A percentile compares a stretch with the other conserved stretches of the same genome.
These are phyloP conservation scores for Xiphophorus hellerii DNA, from an alignment of 2,113 vertebrate genomes.

Conservation along the genomic window DNA sequence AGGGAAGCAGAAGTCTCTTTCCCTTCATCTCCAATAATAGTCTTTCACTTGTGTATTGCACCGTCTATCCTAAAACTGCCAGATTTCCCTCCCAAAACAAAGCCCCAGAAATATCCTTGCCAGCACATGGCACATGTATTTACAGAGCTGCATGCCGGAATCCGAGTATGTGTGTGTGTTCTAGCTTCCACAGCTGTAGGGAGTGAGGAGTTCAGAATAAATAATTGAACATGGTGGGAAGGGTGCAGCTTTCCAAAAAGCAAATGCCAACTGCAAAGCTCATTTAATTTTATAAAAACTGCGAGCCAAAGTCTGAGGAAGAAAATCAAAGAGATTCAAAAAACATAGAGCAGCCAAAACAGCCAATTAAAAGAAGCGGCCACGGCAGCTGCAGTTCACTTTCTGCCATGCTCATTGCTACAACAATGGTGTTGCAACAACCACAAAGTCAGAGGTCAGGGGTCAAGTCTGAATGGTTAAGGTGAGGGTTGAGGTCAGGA, in stretches of 20 bases:
- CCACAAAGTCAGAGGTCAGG: slow-evolving; percentile 34
- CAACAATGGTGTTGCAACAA: slow-evolving; percentile 28
- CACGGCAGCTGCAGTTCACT: slow-evolving; percentile 53
- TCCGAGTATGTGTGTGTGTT: slow-evolving; percentile 28
- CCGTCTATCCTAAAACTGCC: slow-evolving; percentile 47
- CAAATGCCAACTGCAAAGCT: slow-evolving; percentile 60
- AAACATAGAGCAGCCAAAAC: slow-evolving; percentile 10
- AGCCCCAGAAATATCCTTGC: slow-evolving; percentile 70
- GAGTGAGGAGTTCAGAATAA: slow-evolving; percentile 69
- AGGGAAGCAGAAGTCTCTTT: slow-evolving; percentile 36
- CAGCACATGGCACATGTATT: slow-evolving; percentile 69
- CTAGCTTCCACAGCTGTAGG: slow-evolving; percentile 60
- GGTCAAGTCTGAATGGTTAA: slow-evolving; percentile 47
- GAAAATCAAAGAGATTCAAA: neutral
- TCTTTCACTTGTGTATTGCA: slow-evolving; percentile 46
- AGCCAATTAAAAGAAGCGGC: slow-evolving; percentile 30
- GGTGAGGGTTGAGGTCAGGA: slow-evolving; percentile 58
- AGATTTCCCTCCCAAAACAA: slow-evolving; percentile 68
- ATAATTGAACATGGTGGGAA: slow-evolving; percentile 69
- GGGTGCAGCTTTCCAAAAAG: slow-evolving; percentile 56
- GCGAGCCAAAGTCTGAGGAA: slow-evolving; percentile 17
- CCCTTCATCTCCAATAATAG: slow-evolving; percentile 72
- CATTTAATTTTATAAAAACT: slow-evolving; percentile 41
- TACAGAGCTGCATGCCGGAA: slow-evolving; percentile 34
- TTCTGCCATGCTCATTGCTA: slow-evolving; percentile 25